Base-by-base conservation (phyloP, 2,888 invertebrate species). In the Operophtera brumata region DNA sequence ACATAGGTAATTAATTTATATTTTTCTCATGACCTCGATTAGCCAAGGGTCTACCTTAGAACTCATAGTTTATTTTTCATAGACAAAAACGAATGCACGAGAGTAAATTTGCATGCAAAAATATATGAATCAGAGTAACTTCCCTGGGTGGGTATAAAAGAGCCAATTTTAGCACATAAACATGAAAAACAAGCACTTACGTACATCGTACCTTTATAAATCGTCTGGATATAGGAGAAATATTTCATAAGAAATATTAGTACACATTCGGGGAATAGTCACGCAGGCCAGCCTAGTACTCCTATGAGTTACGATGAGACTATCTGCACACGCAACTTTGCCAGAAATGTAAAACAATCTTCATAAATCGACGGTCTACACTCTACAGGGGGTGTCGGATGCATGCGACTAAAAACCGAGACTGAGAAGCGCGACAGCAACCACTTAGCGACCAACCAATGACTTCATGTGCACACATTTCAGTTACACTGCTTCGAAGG, bases 331-430 rank as follows among this genome's bases (percentile, higher is more conserved):
- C 62, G 58, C 63, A 65, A 52, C 64, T 58, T 61, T 60, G 57
- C 70, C 69, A 70, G 70, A 72, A 75, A 79, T 71, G 70, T 70
- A 69, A 66, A 74, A 76, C 75, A 75, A 78, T 79, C 74, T 75
- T 75, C 72, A 82, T 85, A 82, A 85, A 85, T 84, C 76, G 76
- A 76, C 73, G 77, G 75, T 82, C 79, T 57, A 52, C 49, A 54
- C 40, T 45, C 6, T 40, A 13, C 12, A 46, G 14, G 40, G 26
- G 12, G 34, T 43, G 47, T 53, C 6, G 3, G 1, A 44, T 12
- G 2, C 20, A 7, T 14, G 43, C 47, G 53, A 34, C 42, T 1
- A 14, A 40, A 10, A 30, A 1, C 30, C 28, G 7, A 34, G 34
- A 11, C 34, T 7, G 10, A 10, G 2, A 7, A 34, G 20, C 10